phyloP scores from a whole-genome alignment of 2,888 invertebrate genomes.

The Psococerastis gibbosa region DNA sequence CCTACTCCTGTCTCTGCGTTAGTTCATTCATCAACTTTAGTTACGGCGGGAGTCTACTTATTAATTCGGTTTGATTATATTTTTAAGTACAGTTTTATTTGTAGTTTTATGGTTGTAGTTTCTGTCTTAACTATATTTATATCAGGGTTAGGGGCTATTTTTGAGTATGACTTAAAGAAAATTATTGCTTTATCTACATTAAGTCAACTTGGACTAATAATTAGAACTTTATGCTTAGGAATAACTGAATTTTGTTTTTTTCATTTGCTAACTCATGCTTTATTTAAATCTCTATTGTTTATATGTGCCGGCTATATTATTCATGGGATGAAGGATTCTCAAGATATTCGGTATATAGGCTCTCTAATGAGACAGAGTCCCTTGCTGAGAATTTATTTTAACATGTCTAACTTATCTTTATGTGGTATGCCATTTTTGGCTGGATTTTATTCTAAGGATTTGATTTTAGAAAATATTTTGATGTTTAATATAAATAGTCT shows the following conservation, averaged over 20 bases:
- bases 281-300: slow-evolving; percentile 59
- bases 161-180: slow-evolving; percentile 44
- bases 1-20: slow-evolving; percentile 59
- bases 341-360: slow-evolving; percentile 47
- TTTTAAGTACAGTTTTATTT: slow-evolving; percentile 24
- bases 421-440: slow-evolving; percentile 44
- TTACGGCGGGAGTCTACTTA: slow-evolving; percentile 56
- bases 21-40: slow-evolving; percentile 61
- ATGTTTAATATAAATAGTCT: slow-evolving; percentile 33
- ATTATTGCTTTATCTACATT: slow-evolving; percentile 60
- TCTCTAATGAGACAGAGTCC: slow-evolving; percentile 30
- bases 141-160: slow-evolving; percentile 21
- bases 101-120: slow-evolving; percentile 31
- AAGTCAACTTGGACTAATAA: slow-evolving; percentile 56
- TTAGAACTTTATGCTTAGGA: slow-evolving; percentile 39
- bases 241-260: slow-evolving; percentile 40
- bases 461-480: slow-evolving; percentile 37
- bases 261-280: slow-evolving; percentile 51
- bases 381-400: slow-evolving; percentile 33
- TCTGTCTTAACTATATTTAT: slow-evolving; percentile 12
- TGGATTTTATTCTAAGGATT: slow-evolving; percentile 44
- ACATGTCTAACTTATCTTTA: slow-evolving; percentile 38
- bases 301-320: slow-evolving; percentile 50
- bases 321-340: slow-evolving; percentile 39
- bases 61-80: slow-evolving; percentile 45